Evolutionary conservation across 2,113 vertebrate genomes (phyloP).

Genomic region (Leucosticte australis): DNA sequence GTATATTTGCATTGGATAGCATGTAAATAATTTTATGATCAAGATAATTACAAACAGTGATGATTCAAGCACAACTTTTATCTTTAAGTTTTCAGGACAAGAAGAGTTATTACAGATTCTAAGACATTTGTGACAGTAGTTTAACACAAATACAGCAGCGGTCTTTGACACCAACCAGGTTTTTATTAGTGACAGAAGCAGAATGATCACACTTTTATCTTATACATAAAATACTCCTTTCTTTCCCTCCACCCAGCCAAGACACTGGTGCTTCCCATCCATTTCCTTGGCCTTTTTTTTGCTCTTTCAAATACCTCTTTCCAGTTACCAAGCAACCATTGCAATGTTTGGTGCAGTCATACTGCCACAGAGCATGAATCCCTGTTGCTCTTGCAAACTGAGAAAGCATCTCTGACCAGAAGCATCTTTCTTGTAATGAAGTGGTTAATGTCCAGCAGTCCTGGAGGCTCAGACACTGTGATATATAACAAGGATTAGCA

Average conservation of each 20-base stretch:
- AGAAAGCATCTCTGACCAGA: neutral
- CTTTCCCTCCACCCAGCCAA: neutral
- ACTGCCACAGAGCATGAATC: neutral
- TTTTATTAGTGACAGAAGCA: neutral
- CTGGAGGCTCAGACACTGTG: neutral
- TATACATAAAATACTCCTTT: neutral
- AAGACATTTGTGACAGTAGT: neutral
- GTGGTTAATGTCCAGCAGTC: neutral
- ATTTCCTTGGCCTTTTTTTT: neutral
- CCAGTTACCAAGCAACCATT: slow-evolving; percentile 32
- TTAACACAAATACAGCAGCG: neutral
- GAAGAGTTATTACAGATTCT: neutral
- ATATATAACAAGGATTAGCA: neutral
- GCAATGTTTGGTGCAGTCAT: neutral
- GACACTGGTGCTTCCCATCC: neutral
- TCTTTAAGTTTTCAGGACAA: neutral
- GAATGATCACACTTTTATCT: neutral
- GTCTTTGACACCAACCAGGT: neutral
- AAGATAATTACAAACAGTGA: neutral
- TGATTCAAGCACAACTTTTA: neutral
- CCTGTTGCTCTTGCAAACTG: neutral
- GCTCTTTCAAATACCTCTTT: neutral
- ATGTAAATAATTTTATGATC: neutral
- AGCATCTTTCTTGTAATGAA: neutral
- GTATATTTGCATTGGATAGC: neutral